Percentiles rank a stretch among this genome's conserved stretches.
Conservation (phyloP, 2,113 vertebrate species). For the Propithecus coquereli region DNA sequence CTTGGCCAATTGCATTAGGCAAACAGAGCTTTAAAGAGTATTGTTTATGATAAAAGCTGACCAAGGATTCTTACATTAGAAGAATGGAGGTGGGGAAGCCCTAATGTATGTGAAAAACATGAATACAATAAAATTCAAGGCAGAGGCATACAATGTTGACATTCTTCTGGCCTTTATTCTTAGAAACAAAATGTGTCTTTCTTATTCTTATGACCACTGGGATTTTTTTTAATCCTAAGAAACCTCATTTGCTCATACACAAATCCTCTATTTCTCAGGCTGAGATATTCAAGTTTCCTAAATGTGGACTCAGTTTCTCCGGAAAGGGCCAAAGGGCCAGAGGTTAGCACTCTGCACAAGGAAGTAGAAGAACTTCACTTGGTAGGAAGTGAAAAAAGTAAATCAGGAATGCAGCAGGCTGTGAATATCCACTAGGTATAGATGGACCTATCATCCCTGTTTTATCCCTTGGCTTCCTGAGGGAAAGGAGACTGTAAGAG, state of each 20-base stretch:
- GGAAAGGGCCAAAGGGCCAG: not conserved
- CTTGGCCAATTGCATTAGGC: slow-evolving; percentile 43
- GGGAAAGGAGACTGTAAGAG: not conserved
- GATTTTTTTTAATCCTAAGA: slow-evolving; percentile 24
- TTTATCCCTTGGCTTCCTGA: not conserved
- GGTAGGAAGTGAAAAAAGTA: not conserved
- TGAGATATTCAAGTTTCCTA: not conserved
- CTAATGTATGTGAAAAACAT: not conserved
- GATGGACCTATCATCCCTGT: not conserved
- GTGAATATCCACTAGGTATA: not conserved
- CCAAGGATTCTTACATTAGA: slow-evolving; percentile 42
- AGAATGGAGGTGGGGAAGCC: not conserved
- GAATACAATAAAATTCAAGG: not conserved
- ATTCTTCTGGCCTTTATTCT: slow-evolving; percentile 43
- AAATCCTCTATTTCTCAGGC: not conserved
- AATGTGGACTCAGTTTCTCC: not conserved
- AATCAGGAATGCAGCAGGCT: not conserved
- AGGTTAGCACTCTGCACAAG: not conserved
- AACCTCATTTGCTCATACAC: not conserved
- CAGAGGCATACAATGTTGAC: not conserved
- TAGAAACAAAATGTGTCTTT: slow-evolving; percentile 36
- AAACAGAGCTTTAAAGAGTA: slow-evolving; percentile 52
- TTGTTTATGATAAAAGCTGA: slow-evolving; percentile 61
- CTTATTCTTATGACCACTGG: not conserved
- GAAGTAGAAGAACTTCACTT: not conserved